These are phyloP conservation scores for Stenichneumon culpator DNA, from an alignment of 2,888 invertebrate species.

Conservation along the genomic window DNA sequence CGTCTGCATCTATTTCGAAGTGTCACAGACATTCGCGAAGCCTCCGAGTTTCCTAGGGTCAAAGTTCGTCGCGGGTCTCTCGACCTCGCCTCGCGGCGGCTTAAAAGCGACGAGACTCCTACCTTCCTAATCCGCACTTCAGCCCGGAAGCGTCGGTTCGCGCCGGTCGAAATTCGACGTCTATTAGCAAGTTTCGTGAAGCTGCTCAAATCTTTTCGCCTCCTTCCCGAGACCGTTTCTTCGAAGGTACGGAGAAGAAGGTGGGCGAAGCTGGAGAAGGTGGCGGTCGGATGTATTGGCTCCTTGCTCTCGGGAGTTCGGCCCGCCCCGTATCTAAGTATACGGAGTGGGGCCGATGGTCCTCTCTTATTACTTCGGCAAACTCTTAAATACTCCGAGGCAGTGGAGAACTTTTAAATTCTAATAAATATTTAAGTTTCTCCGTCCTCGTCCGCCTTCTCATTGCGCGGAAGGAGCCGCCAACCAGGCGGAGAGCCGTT, in stretches of 20 bases:
- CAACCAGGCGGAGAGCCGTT: conserved; percentile 12
- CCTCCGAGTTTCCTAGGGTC: conserved; percentile 3
- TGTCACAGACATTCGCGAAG: neutral
- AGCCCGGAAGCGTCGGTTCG: conserved; percentile 66
- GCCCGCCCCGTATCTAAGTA: conserved; percentile 57
- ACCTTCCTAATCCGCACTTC: conserved; percentile 53
- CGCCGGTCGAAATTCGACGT: conserved; percentile 69
- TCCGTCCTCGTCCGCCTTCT: conserved; percentile 49
- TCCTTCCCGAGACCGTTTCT: conserved; percentile 46
- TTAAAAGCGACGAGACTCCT: conserved; percentile 32
- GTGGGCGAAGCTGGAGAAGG: conserved; percentile 5
- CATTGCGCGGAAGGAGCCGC: neutral
- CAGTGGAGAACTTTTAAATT: conserved; percentile 80
- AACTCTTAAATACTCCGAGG: conserved; percentile 81
- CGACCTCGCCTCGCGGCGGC: conserved; percentile 18
- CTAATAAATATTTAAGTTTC: conserved; percentile 83
- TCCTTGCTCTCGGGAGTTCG: conserved; percentile 58
- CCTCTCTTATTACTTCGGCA: conserved; percentile 79
- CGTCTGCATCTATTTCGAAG: conserved; percentile 22
- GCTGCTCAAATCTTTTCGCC: conserved; percentile 61
- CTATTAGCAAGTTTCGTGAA: conserved; percentile 73
- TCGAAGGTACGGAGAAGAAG: neutral
- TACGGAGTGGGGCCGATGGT: conserved; percentile 53
- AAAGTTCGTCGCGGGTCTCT: conserved; percentile 39
- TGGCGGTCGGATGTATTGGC: conserved; percentile 60